These are phyloP conservation scores for Hippocampus guttulatus DNA, from an alignment of 2,113 vertebrate species.

Conservation along the genomic window DNA sequence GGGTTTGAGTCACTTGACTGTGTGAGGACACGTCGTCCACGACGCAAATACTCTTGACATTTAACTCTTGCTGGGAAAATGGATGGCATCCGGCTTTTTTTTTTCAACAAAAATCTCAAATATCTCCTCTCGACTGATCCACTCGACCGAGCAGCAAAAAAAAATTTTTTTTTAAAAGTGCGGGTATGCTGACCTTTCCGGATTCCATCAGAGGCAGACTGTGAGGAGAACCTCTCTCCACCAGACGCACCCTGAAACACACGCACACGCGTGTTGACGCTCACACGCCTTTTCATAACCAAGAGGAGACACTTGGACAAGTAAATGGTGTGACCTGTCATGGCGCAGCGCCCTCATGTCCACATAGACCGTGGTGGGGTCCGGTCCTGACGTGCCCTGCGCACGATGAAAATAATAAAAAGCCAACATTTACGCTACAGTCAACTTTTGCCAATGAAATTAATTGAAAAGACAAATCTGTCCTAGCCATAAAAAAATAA, in stretches of 20 bases:
- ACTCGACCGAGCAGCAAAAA: background rate
- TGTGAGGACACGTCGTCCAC: conserved; percentile 33
- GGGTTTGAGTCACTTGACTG: conserved; percentile 43
- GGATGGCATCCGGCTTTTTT: background rate
- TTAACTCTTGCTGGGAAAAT: conserved; percentile 3
- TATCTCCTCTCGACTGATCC: background rate
- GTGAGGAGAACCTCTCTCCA: conserved; percentile 75
- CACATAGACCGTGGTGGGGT: conserved; percentile 96
- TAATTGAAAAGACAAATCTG: background rate
- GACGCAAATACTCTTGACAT: conserved; percentile 14
- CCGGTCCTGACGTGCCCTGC: conserved; percentile 95
- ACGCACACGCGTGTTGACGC: background rate
- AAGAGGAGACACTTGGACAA: background rate
- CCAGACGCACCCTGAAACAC: conserved; percentile 67
- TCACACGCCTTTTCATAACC: background rate
- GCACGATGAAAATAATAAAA: conserved; percentile 62
- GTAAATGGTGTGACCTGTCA: conserved; percentile 79
- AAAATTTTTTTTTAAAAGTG: no score
- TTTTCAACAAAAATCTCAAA: background rate
- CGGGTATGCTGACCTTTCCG: conserved; percentile 66
- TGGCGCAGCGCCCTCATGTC: conserved; percentile 98
- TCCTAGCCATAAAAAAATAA: no score
- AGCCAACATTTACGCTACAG: background rate
- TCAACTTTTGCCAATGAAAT: no score
- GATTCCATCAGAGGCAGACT: conserved; percentile 75